Evolutionary conservation across 2,888 invertebrate species (phyloP).

Genomic region (Leptinotarsa haldemani): DNA sequence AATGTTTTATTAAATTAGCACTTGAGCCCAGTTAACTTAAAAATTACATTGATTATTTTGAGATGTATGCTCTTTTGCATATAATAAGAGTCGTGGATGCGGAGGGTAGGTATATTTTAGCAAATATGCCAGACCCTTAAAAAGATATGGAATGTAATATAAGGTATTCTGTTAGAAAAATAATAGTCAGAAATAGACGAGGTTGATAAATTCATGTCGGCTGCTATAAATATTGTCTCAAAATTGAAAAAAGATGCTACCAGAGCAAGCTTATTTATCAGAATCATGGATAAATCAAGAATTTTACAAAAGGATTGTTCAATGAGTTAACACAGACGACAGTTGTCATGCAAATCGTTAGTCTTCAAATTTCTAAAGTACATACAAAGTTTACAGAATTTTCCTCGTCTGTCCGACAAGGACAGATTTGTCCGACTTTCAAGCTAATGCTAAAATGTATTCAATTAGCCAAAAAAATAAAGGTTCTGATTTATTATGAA

Average conservation of each 20-base stretch:
- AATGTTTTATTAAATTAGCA: too few species aligned
- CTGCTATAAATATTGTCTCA: constrained; percentile 22
- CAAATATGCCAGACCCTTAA: too few species aligned
- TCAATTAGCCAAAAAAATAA: too few species aligned
- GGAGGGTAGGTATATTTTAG: too few species aligned
- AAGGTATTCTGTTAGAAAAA: too few species aligned
- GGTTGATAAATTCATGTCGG: constrained; percentile 25
- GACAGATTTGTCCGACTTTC: neutral
- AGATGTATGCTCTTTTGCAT: too few species aligned
- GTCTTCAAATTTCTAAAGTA: constrained; percentile 16
- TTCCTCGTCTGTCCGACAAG: neutral
- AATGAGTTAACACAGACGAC: constrained; percentile 14
- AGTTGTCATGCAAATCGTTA: constrained; percentile 14
- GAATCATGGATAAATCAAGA: neutral
- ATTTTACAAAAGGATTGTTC: neutral
- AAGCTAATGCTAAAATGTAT: too few species aligned
- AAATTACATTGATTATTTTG: too few species aligned
- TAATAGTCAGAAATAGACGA: constrained; percentile 12
- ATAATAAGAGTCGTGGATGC: too few species aligned
- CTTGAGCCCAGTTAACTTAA: too few species aligned
- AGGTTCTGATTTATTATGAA: too few species aligned
- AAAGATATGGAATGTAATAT: too few species aligned
- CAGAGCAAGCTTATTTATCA: constrained; percentile 28
- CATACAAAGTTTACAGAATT: neutral
- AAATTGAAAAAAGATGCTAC: constrained; percentile 23